Percentiles rank a stretch among this genome's conserved stretches.
Evolutionary conservation across 2,888 invertebrate species (phyloP).

Genomic region (Agrochola circellaris): DNA sequence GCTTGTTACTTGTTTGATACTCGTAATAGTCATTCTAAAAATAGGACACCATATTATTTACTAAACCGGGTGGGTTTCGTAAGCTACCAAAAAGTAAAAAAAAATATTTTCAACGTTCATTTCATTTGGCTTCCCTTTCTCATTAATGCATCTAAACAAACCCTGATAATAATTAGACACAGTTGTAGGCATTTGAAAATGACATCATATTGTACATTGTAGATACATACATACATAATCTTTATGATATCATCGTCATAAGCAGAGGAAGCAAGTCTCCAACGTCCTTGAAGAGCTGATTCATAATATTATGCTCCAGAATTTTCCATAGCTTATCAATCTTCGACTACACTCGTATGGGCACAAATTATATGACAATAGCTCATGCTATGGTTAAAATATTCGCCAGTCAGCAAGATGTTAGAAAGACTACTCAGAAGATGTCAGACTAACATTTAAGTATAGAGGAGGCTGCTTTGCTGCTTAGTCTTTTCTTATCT

Average conservation of each 20-base stretch:
- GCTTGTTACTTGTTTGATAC: neutral
- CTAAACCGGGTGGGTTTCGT: too few relatives aligned
- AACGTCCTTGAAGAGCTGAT: slow-evolving; percentile 28
- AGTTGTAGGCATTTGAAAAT: slow-evolving; percentile 20
- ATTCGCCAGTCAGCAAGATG: neutral
- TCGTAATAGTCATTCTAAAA: neutral
- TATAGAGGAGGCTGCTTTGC: too few relatives aligned
- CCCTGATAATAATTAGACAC: neutral
- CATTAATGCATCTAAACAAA: neutral
- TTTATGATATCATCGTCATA: slow-evolving; percentile 29
- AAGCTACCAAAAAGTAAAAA: neutral
- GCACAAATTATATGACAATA: neutral
- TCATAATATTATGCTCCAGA: slow-evolving; percentile 26
- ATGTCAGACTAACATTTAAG: neutral
- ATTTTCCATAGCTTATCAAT: slow-evolving; percentile 24
- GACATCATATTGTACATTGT: slow-evolving; percentile 34
- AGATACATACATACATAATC: neutral
- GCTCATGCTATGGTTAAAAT: neutral
- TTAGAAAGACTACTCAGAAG: neutral
- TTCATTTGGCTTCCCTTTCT: neutral
- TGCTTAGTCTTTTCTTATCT: too few relatives aligned
- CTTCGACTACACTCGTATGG: neutral
- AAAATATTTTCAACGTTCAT: neutral
- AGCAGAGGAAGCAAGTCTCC: slow-evolving; percentile 1
- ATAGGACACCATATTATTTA: too few relatives aligned